These are phyloP conservation scores for Ptychodera flava DNA, from an alignment of 35 echinoderm and acorn worm species.

Conservation along the genomic window DNA sequence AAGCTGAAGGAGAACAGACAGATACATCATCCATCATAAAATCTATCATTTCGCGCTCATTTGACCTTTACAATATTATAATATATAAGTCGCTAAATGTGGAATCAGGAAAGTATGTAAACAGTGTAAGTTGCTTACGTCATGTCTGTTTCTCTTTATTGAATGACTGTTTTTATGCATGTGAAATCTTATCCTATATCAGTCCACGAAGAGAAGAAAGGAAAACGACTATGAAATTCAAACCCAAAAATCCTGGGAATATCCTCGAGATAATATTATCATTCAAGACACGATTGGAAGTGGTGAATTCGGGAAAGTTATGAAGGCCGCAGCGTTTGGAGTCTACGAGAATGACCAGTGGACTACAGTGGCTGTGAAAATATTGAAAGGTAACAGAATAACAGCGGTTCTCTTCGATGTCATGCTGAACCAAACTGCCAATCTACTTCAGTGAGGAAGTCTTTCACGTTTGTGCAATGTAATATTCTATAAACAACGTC, in stretches of 20 bases:
- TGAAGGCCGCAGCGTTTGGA: conserved; percentile 59
- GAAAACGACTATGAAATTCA: not conserved
- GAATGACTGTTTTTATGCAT: not conserved
- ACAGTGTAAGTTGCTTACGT: not conserved
- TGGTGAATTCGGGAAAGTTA: conserved; percentile 63
- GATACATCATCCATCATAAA: too few relatives aligned
- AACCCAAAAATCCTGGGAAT: not conserved
- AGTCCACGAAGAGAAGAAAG: not conserved
- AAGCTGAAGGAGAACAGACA: too few relatives aligned
- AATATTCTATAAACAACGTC: too few relatives aligned
- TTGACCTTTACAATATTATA: too few relatives aligned
- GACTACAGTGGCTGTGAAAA: conserved; percentile 63
- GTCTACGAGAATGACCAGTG: conserved; percentile 17
- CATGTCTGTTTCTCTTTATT: not conserved
- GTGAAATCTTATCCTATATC: not conserved
- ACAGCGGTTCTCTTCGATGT: not conserved
- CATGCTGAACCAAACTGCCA: not conserved
- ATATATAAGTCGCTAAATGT: not conserved
- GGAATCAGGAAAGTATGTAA: not conserved
- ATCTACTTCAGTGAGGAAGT: not conserved
- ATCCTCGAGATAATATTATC: not conserved
- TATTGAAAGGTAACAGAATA: conserved; percentile 51
- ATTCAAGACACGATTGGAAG: conserved; percentile 27
- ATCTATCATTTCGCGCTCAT: too few relatives aligned
- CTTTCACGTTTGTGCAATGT: not conserved